Conservation (phyloP, 2,113 vertebrate genomes). For the Amblyornis subalaris region DNA sequence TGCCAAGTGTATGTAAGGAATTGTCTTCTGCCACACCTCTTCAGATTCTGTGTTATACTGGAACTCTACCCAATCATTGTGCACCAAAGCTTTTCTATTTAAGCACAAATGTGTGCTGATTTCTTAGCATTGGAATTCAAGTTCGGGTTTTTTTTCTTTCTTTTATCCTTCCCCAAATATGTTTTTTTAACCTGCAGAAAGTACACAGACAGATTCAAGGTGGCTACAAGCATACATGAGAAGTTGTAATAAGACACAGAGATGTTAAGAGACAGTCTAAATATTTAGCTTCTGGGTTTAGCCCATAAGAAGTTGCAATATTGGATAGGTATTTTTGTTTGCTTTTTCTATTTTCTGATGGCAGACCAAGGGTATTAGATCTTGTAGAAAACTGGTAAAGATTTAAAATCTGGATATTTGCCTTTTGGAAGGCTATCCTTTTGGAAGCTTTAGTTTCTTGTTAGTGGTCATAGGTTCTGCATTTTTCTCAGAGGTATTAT, state of each 20-base stretch:
- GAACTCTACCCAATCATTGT: not conserved
- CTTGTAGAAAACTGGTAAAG: not conserved
- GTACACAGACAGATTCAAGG: not conserved
- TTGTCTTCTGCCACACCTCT: rapidly evolving
- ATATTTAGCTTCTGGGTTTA: not conserved
- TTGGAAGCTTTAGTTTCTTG: not conserved
- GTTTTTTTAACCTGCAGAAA: not conserved
- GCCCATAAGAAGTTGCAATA: not conserved
- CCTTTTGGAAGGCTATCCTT: not conserved
- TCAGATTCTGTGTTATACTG: too few species aligned
- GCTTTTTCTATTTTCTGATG: not conserved
- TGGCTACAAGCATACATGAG: not conserved
- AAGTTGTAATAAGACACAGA: not conserved
- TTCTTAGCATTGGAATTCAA: not conserved
- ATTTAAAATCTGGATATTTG: not conserved
- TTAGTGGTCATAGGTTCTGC: not conserved
- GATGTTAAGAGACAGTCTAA: not conserved
- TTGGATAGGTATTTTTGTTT: not conserved
- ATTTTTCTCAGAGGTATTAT: not conserved
- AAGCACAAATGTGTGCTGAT: not conserved
- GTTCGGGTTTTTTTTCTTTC: not conserved
- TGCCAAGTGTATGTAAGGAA: rapidly evolving
- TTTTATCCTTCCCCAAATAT: not conserved
- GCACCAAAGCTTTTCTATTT: not conserved
- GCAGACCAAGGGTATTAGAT: not conserved